Percentiles rank a stretch among this genome's conserved stretches.
Evolutionary conservation across 2,113 vertebrate genomes (phyloP).

Genomic region (Grammomys surdaster): DNA sequence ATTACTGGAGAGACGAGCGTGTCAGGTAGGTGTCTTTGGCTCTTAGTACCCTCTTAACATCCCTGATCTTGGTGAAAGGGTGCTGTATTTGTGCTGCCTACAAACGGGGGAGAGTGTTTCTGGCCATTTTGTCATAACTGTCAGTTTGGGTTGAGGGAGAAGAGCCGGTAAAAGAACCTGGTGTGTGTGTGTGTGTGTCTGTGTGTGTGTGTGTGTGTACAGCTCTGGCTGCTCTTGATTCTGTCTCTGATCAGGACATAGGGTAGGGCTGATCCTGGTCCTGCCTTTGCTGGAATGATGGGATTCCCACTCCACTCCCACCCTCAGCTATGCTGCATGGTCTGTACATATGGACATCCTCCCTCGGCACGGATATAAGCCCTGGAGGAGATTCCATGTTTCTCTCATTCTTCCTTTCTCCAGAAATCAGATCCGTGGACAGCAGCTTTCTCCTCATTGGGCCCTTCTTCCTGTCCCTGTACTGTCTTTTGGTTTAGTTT

Average conservation of each 20-base stretch:
- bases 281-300: accelerated
- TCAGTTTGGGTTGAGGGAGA: constrained; percentile 55
- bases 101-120: constrained; percentile 83
- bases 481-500: not conserved
- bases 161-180: not conserved
- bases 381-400: not conserved
- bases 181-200: not conserved
- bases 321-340: not conserved
- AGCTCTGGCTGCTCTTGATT: not conserved
- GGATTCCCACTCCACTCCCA: not conserved
- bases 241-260: not conserved
- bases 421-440: not conserved
- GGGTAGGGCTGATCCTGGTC: not conserved
- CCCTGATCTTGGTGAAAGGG: constrained; percentile 83
- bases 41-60: constrained; percentile 91
- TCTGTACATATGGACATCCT: not conserved
- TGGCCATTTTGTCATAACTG: constrained; percentile 83
- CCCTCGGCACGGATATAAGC: not conserved
- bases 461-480: not conserved
- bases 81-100: constrained; percentile 92
- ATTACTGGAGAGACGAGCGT: constrained; percentile 89
- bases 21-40: constrained; percentile 90
- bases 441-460: not conserved
- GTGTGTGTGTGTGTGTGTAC: not conserved
- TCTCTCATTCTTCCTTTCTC: not conserved